Conservation (phyloP, 2,113 vertebrate genomes). For the Strix uralensis region DNA sequence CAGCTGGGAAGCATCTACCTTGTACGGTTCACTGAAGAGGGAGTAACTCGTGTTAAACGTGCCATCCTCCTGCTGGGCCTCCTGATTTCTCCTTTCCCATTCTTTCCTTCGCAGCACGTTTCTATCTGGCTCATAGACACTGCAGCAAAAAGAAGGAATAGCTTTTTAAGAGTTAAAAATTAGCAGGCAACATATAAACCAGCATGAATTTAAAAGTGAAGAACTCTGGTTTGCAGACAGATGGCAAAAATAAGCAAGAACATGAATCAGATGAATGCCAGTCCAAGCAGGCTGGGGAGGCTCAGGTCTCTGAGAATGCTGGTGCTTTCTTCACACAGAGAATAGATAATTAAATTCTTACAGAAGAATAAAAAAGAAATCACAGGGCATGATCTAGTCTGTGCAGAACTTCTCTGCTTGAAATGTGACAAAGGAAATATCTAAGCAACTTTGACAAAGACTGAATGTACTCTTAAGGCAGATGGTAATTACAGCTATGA, state of each 20-base stretch:
- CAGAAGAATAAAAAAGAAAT: slow-evolving; percentile 24
- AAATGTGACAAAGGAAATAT: slow-evolving; percentile 51
- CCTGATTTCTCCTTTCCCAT: slow-evolving; percentile 80
- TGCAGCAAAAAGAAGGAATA: slow-evolving; percentile 44
- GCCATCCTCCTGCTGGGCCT: slow-evolving; percentile 76
- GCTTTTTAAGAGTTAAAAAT: slow-evolving; percentile 27
- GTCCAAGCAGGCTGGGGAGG: slow-evolving; percentile 18
- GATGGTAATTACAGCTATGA: slow-evolving; percentile 69
- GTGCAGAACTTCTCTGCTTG: slow-evolving; percentile 20
- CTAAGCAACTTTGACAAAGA: slow-evolving; percentile 57
- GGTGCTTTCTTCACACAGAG: slow-evolving; percentile 27
- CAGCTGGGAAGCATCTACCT: slow-evolving; percentile 70
- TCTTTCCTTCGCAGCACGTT: slow-evolving; percentile 80
- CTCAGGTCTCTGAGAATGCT: not conserved
- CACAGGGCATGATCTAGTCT: slow-evolving; percentile 37
- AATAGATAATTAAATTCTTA: slow-evolving; percentile 61
- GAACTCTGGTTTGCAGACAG: slow-evolving; percentile 48
- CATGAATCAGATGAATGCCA: slow-evolving; percentile 42
- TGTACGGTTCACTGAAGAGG: slow-evolving; percentile 83
- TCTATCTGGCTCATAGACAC: slow-evolving; percentile 80
- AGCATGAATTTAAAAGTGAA: not conserved
- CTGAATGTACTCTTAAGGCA: slow-evolving; percentile 46
- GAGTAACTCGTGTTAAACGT: slow-evolving; percentile 74
- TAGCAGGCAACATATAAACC: not conserved
- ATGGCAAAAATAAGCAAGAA: slow-evolving; percentile 51